phyloP scores from a whole-genome alignment of 2,797 vertebrate species.

The Sebastes elongatus region DNA sequence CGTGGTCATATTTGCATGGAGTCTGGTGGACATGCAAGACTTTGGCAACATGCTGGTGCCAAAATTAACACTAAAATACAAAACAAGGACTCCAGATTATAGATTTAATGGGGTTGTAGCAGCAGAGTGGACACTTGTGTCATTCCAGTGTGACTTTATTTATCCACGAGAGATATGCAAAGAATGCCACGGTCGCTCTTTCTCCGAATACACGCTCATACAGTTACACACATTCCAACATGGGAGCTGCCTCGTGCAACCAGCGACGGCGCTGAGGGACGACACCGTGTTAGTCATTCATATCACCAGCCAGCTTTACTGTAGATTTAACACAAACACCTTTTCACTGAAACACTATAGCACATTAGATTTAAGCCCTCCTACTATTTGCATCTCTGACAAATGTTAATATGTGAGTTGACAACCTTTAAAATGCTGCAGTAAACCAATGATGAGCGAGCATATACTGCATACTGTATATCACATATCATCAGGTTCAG shows the following conservation, averaged over 20 bases:
- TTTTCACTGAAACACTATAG: neutral
- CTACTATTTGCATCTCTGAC: neutral
- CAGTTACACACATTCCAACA: constrained; percentile 39
- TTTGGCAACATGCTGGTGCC: neutral
- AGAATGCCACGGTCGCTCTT: constrained; percentile 44
- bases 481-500: constrained; percentile 31
- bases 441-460: neutral
- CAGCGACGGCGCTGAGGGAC: neutral
- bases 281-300: neutral
- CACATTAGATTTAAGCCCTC: neutral
- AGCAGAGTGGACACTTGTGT: neutral
- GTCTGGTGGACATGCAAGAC: neutral
- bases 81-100: neutral
- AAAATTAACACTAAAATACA: neutral
- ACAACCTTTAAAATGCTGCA: neutral
- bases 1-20: neutral
- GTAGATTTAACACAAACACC: neutral
- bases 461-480: constrained; percentile 6
- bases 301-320: neutral
- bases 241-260: neutral
- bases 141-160: constrained; percentile 50
- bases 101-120: neutral
- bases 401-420: neutral
- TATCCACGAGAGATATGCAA: constrained; percentile 50
- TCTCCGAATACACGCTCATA: constrained; percentile 7